Conservation (phyloP, 2,797 vertebrate species). For the Gymnocypris eckloni region DNA sequence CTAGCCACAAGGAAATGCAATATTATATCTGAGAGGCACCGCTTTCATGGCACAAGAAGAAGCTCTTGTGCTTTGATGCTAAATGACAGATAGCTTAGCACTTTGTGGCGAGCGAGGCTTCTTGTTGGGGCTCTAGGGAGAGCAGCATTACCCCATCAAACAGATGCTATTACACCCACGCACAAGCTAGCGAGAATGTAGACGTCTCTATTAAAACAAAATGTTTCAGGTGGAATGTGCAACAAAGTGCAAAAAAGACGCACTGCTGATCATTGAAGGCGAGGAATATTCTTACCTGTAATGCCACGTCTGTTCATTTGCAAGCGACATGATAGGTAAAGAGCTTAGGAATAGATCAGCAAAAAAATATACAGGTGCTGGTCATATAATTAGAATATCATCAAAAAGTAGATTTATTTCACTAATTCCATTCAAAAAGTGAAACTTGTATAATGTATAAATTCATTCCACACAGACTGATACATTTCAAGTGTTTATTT, state of each 20-base stretch:
- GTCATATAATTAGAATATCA: no score
- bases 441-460: no score
- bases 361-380: background rate
- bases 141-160: constrained; percentile 37
- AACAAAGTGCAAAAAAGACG: background rate
- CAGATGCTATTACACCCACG: constrained; percentile 37
- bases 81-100: constrained; percentile 35
- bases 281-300: background rate
- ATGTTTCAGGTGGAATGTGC: background rate
- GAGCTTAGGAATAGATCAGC: background rate
- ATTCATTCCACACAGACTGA: no score
- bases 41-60: constrained; percentile 20
- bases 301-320: background rate
- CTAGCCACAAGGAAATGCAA: constrained; percentile 7
- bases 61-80: constrained; percentile 37
- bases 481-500: no score
- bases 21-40: background rate
- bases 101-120: constrained; percentile 22
- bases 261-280: background rate
- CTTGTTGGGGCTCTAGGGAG: constrained; percentile 42
- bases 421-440: no score
- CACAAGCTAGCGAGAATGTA: background rate
- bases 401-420: no score
- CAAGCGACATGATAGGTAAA: background rate
- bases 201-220: constrained; percentile 30